Percentiles rank a stretch among this genome's conserved stretches.
Evolutionary conservation across 2,888 invertebrate genomes (phyloP).

Genomic region (Ecdyonurus torrentis): DNA sequence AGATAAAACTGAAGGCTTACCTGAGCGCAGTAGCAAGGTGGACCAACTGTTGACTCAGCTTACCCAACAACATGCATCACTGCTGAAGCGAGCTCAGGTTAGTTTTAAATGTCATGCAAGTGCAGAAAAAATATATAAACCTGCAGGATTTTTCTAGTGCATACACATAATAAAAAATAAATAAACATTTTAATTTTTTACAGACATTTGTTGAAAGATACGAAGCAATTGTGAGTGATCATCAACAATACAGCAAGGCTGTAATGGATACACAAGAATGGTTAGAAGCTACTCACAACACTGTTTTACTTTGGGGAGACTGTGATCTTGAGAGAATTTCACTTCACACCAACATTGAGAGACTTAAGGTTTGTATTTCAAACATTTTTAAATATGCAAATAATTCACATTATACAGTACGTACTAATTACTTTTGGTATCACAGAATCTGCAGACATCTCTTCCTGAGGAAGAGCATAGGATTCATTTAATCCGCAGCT

Average conservation of each 20-base stretch:
- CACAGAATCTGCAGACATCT: constrained; percentile 52
- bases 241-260: constrained; percentile 74
- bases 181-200: too few relatives aligned
- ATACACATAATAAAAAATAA: too few relatives aligned
- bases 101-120: too few relatives aligned
- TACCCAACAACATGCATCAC: constrained; percentile 50
- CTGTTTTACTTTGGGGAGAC: constrained; percentile 69
- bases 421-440: constrained; percentile 11
- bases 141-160: too few relatives aligned
- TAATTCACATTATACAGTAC: too few relatives aligned
- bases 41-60: constrained; percentile 51
- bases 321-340: constrained; percentile 67
- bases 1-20: constrained; percentile 61
- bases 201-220: constrained; percentile 60
- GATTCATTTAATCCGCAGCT: constrained; percentile 56
- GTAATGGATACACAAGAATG: constrained; percentile 76
- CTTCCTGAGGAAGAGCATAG: constrained; percentile 75
- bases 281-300: constrained; percentile 67
- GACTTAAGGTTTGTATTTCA: constrained; percentile 37
- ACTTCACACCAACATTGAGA: constrained; percentile 70
- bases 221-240: constrained; percentile 74
- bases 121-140: too few relatives aligned
- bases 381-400: background rate
- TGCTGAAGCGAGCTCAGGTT: constrained; percentile 48
- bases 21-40: constrained; percentile 58